phyloP scores from a whole-genome alignment of 2,113 vertebrate genomes.

The Malurus elegans region DNA sequence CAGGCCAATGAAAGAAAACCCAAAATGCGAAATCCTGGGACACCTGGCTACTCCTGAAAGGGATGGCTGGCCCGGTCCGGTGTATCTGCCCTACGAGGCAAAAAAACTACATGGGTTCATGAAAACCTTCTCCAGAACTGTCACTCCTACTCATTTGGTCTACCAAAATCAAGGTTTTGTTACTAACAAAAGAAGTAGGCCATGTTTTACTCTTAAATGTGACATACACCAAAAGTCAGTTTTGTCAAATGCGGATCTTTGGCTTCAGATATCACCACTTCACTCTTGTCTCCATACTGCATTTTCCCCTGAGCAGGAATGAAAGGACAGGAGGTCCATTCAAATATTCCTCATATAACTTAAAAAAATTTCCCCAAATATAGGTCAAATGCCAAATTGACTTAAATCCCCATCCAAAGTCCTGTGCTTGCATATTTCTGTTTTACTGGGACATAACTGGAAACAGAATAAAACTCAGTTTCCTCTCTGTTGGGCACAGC shows the following conservation, averaged over 20 bases:
- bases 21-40: background rate
- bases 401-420: background rate
- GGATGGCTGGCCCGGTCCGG: background rate
- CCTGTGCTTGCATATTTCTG: background rate
- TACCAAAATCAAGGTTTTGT: background rate
- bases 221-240: background rate
- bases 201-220: background rate
- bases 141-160: background rate
- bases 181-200: background rate
- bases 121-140: background rate
- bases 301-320: background rate
- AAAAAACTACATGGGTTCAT: accelerated
- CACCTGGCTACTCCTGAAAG: background rate
- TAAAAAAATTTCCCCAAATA: background rate
- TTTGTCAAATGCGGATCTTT: background rate
- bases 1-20: background rate
- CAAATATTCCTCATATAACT: background rate
- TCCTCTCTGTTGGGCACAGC: background rate
- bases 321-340: background rate
- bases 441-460: background rate
- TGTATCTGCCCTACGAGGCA: background rate
- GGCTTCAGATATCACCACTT: background rate
- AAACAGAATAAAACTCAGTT: background rate
- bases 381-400: background rate
- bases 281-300: background rate